A percentile compares a stretch with the other conserved stretches of the same genome.
Conservation (phyloP, 1,140 invertebrate species). For the Drosophila malerkotliana region DNA sequence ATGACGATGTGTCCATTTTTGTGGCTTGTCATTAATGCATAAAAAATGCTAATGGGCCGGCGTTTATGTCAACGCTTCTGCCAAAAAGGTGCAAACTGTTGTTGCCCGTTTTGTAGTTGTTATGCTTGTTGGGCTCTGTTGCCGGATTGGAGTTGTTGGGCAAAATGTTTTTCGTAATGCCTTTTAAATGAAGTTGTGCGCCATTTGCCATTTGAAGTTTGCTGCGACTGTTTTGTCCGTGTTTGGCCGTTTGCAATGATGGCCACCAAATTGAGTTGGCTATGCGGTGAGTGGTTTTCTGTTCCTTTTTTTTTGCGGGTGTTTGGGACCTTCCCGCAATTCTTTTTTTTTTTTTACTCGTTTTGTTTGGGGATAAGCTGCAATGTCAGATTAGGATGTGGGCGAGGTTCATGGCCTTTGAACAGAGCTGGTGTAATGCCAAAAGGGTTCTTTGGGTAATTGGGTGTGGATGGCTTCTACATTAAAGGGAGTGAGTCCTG, state of each 20-base stretch:
- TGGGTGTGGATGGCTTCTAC: slow-evolving; percentile 54
- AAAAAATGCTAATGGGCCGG: slow-evolving; percentile 78
- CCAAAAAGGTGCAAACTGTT: slow-evolving; percentile 78
- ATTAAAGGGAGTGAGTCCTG: slow-evolving; percentile 36
- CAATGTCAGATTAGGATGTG: slow-evolving; percentile 65
- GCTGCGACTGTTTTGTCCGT: slow-evolving; percentile 48
- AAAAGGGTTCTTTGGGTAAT: slow-evolving; percentile 77
- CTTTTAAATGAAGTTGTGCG: slow-evolving; percentile 81
- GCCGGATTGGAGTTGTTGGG: slow-evolving; percentile 38
- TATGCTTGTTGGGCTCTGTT: slow-evolving; percentile 15
- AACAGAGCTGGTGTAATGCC: slow-evolving; percentile 57
- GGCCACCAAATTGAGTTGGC: slow-evolving; percentile 65
- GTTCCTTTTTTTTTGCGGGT: slow-evolving; percentile 1
- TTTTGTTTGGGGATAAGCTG: slow-evolving; percentile 61
- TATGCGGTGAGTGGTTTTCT: slow-evolving; percentile 47
- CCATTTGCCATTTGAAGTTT: slow-evolving; percentile 80
- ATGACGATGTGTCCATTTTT: slow-evolving; percentile 81
- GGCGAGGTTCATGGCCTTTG: slow-evolving; percentile 34
- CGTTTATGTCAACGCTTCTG: slow-evolving; percentile 75
- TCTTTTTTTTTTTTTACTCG: slow-evolving; percentile 14
- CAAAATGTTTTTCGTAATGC: slow-evolving; percentile 73
- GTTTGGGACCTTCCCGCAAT: neutral
- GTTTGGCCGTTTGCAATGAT: slow-evolving; percentile 71
- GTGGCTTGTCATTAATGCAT: slow-evolving; percentile 81
- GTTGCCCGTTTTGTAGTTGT: slow-evolving; percentile 29